phyloP scores from a whole-genome alignment of 1,140 invertebrate genomes.

The Lasioglossum albipes region DNA sequence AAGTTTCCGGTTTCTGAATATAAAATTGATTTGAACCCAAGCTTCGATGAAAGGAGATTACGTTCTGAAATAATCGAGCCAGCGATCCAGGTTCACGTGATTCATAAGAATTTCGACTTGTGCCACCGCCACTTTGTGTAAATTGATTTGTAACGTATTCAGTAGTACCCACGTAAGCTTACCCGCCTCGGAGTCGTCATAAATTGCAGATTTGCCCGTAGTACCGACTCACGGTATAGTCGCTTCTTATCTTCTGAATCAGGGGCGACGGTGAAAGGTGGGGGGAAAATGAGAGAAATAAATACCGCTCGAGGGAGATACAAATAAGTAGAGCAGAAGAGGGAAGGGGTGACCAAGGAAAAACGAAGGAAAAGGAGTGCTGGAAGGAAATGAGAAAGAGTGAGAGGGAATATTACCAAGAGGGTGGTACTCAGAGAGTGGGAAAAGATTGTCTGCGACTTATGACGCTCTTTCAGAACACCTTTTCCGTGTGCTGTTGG shows the following conservation, averaged over 20 bases:
- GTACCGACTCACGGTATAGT: background rate
- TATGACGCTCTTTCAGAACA: background rate
- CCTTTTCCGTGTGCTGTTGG: background rate
- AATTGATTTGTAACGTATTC: background rate
- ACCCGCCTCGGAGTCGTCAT: background rate
- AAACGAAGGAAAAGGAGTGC: background rate
- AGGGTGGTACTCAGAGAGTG: background rate
- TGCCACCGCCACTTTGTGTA: background rate
- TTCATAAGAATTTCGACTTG: too few species aligned
- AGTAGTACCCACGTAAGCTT: too few species aligned
- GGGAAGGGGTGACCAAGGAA: background rate
- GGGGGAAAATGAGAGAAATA: background rate
- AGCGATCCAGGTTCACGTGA: too few species aligned
- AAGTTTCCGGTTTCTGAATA: too few species aligned
- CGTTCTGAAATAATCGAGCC: too few species aligned
- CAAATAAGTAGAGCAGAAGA: conserved; percentile 3
- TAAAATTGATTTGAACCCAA: too few species aligned
- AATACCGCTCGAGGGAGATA: conserved; percentile 1
- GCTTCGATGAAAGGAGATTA: too few species aligned
- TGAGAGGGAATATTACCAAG: background rate
- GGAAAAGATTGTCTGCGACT: conserved; percentile 13
- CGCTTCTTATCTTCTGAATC: background rate
- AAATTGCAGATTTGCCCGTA: conserved; percentile 1
- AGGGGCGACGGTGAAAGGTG: fast-evolving
- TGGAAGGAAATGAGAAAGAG: background rate